Percentiles rank a stretch among this genome's conserved stretches.
phyloP scores from a whole-genome alignment of 2,113 vertebrate species.

The Labeo rohita region DNA sequence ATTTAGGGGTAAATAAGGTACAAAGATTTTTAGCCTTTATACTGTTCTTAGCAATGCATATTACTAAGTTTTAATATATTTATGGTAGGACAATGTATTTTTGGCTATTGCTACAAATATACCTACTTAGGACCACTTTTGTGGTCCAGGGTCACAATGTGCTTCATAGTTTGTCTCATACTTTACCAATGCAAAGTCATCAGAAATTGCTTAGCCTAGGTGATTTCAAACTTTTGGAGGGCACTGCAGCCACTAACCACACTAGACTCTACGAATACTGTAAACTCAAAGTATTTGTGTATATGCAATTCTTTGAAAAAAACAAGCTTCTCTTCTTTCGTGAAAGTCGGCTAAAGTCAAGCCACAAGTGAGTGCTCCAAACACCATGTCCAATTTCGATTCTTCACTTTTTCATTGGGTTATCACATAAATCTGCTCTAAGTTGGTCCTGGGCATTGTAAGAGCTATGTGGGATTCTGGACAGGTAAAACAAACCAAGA shows the following conservation, averaged over 20 bases:
- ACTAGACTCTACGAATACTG: background rate
- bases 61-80: too few species aligned
- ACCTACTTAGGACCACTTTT: too few species aligned
- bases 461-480: constrained; percentile 71
- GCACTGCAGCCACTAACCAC: background rate
- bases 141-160: too few species aligned
- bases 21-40: too few species aligned
- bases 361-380: constrained; percentile 66
- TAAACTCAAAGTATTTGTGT: background rate
- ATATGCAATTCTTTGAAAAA: background rate
- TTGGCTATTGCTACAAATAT: too few species aligned
- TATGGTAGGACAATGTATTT: too few species aligned
- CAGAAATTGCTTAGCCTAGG: background rate
- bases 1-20: background rate
- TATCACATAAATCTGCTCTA: constrained; percentile 78
- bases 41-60: too few species aligned
- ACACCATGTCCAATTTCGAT: constrained; percentile 77
- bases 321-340: background rate
- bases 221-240: background rate
- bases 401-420: constrained; percentile 71
- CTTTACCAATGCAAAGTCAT: background rate
- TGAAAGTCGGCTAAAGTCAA: constrained; percentile 57
- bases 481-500: constrained; percentile 79
- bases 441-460: constrained; percentile 71
- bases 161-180: background rate